A percentile compares a stretch with the other conserved stretches of the same genome.
phyloP scores from a whole-genome alignment of 1,140 invertebrate genomes.

The Heliothis subflexa region DNA sequence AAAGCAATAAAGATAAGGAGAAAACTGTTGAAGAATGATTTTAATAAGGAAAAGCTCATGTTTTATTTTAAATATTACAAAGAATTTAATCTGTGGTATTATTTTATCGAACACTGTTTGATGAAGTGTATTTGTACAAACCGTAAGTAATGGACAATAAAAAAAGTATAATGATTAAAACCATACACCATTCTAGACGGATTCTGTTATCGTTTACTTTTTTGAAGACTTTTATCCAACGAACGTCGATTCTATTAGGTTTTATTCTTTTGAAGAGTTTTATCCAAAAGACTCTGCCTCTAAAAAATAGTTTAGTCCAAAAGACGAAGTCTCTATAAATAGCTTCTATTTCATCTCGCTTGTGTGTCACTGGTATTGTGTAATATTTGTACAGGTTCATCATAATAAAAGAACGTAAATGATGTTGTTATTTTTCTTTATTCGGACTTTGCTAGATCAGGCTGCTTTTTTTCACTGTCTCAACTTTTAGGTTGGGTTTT shows the following conservation, averaged over 20 bases:
- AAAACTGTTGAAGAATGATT: conserved; percentile 46
- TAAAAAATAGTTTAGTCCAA: conserved; percentile 25
- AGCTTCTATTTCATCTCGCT: conserved; percentile 17
- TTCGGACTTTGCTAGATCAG: not conserved
- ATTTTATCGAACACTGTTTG: conserved; percentile 3
- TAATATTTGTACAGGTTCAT: conserved; percentile 38
- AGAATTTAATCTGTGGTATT: not conserved
- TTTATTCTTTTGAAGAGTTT: conserved; percentile 30
- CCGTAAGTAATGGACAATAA: conserved; percentile 47
- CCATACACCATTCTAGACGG: conserved; percentile 42
- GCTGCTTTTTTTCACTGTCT: not conserved
- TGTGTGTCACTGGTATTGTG: conserved; percentile 16
- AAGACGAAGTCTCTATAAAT: conserved; percentile 13
- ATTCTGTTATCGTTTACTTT: conserved; percentile 26
- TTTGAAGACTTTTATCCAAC: conserved; percentile 34
- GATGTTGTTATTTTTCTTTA: not conserved
- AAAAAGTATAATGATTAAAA: conserved; percentile 44
- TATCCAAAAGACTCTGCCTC: conserved; percentile 28
- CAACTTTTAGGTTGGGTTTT: not conserved
- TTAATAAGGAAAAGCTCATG: conserved; percentile 2
- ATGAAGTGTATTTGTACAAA: conserved; percentile 30
- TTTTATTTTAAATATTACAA: conserved; percentile 6
- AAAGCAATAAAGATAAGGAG: conserved; percentile 48
- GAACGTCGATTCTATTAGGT: conserved; percentile 40
- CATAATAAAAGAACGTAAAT: conserved; percentile 29